Conservation (phyloP, 2,113 vertebrate species). For the Boleophthalmus pectinirostris region DNA sequence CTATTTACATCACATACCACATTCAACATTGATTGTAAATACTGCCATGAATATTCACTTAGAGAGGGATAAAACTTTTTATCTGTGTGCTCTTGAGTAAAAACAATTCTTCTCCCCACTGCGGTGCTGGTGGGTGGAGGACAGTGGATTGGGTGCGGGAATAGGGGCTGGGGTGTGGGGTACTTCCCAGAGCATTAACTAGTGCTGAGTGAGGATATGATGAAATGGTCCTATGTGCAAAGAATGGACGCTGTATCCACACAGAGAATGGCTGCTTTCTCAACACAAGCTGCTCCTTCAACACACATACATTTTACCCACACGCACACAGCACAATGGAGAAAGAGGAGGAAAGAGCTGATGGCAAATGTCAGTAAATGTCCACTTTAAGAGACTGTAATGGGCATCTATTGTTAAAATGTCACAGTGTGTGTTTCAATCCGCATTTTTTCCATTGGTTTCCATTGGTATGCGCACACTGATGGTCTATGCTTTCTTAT, state of each 20-base stretch:
- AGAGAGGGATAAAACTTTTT: neutral
- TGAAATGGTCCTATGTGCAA: conserved; percentile 40
- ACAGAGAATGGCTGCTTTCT: conserved; percentile 33
- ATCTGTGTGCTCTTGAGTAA: neutral
- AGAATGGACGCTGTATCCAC: conserved; percentile 38
- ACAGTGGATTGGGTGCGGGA: conserved; percentile 4
- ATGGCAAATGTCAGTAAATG: conserved; percentile 23
- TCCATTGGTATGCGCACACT: neutral
- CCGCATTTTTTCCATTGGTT: neutral
- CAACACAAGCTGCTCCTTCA: neutral
- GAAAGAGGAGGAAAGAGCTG: neutral
- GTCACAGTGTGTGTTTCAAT: neutral
- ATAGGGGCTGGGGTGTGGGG: conserved; percentile 24
- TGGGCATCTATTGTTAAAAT: conserved; percentile 11
- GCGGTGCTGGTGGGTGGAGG: conserved; percentile 19
- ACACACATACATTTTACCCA: conserved; percentile 31
- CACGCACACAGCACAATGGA: conserved; percentile 13
- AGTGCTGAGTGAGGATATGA: conserved; percentile 53
- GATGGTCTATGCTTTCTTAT: neutral
- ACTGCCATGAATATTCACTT: neutral
- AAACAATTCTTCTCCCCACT: conserved; percentile 35
- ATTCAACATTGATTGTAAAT: neutral
- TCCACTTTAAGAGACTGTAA: conserved; percentile 16
- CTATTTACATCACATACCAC: no score
- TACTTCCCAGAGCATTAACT: conserved; percentile 48